A percentile compares a stretch with the other conserved stretches of the same genome.
These are phyloP conservation scores for Chlorops oryzae DNA, from an alignment of 1,140 invertebrate species.

Conservation along the genomic window DNA sequence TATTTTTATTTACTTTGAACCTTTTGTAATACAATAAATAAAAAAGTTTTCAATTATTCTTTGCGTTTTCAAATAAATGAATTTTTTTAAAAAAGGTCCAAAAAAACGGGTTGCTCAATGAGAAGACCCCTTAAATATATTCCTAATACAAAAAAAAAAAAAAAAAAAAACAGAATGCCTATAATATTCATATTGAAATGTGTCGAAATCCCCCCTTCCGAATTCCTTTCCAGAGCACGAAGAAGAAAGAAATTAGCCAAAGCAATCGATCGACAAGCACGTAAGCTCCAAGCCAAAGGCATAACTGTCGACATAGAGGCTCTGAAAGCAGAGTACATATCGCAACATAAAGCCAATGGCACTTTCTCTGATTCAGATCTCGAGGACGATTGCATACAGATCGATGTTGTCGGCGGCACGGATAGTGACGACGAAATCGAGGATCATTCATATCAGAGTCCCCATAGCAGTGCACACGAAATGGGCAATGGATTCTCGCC, in stretches of 20 bases:
- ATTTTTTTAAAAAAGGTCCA: no score
- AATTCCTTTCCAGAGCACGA: constrained; percentile 57
- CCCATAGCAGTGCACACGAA: constrained; percentile 25
- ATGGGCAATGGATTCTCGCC: constrained; percentile 54
- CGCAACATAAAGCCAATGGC: constrained; percentile 58
- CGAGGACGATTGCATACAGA: constrained; percentile 61
- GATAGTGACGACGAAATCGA: constrained; percentile 57
- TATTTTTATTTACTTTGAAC: no score
- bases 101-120: no score
- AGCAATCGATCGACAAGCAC: constrained; percentile 83
- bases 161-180: no score
- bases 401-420: constrained; percentile 67
- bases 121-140: no score
- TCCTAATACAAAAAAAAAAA: no score
- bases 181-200: no score
- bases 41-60: no score
- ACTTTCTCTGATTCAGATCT: constrained; percentile 64
- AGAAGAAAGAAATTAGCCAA: constrained; percentile 88
- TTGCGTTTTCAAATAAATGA: no score
- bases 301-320: constrained; percentile 82
- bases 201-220: constrained; percentile 1
- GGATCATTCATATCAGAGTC: constrained; percentile 50
- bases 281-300: constrained; percentile 83
- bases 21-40: no score
- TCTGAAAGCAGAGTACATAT: constrained; percentile 73